A percentile compares a stretch with the other conserved stretches of the same genome.
Conservation (phyloP, 2,113 vertebrate genomes). For the Clarias batrachus region DNA sequence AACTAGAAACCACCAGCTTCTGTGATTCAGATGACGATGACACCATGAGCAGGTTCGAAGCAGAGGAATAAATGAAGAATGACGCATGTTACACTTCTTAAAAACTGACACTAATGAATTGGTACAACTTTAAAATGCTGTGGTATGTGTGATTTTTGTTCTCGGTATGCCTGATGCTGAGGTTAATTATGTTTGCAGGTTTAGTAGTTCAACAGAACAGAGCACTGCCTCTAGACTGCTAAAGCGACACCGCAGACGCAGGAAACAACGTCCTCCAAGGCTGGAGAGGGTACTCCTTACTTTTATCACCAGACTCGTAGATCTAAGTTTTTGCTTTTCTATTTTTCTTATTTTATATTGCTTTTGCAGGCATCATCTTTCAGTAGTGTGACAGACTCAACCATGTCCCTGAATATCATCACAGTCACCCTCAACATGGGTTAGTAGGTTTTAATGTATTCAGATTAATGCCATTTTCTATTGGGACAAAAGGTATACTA, state of each 20-base stretch:
- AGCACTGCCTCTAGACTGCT: slow-evolving; percentile 84
- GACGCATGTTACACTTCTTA: not conserved
- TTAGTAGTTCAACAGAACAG: slow-evolving; percentile 88
- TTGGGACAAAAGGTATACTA: not conserved
- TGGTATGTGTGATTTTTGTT: not conserved
- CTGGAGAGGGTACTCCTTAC: slow-evolving; percentile 77
- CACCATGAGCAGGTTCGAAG: slow-evolving; percentile 82
- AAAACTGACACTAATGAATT: not conserved
- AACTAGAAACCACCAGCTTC: slow-evolving; percentile 86
- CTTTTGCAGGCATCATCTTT: slow-evolving; percentile 80
- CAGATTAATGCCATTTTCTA: not conserved
- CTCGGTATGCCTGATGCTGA: not conserved
- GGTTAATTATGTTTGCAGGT: slow-evolving; percentile 64
- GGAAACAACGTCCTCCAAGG: slow-evolving; percentile 85
- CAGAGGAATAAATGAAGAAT: not conserved
- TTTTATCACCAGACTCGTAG: not conserved
- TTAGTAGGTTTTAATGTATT: slow-evolving; percentile 61
- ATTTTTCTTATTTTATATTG: not conserved
- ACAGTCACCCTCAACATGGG: slow-evolving; percentile 92
- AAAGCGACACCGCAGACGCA: slow-evolving; percentile 82
- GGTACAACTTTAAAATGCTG: not conserved
- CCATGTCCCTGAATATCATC: slow-evolving; percentile 91
- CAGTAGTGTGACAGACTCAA: slow-evolving; percentile 89
- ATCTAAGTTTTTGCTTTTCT: not conserved
- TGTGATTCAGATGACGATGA: slow-evolving; percentile 88